These are phyloP conservation scores for Parnassius smintheus DNA, from an alignment of 2,888 invertebrate species.

Conservation along the genomic window DNA sequence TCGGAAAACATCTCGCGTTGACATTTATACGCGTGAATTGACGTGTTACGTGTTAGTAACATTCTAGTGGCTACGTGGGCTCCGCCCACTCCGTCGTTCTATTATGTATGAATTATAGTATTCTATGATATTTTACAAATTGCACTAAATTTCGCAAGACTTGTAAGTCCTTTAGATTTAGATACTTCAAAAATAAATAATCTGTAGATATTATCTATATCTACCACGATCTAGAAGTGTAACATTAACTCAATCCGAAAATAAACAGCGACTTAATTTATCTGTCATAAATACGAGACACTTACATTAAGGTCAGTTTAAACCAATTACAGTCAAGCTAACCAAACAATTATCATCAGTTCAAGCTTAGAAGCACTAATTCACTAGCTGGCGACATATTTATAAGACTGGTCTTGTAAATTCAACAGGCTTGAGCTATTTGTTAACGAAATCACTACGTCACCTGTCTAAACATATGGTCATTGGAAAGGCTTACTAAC, in stretches of 20 bases:
- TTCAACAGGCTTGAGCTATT: constrained; percentile 45
- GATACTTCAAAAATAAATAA: no score
- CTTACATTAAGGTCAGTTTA: constrained; percentile 19
- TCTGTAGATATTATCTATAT: no score
- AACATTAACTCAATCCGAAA: constrained; percentile 21
- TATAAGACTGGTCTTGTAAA: constrained; percentile 49
- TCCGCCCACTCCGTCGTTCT: no score
- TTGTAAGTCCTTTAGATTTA: no score
- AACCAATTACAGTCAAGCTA: constrained; percentile 26
- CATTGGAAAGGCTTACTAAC: constrained; percentile 15
- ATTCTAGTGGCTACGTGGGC: no score
- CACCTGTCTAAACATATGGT: constrained; percentile 34
- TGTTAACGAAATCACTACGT: constrained; percentile 21
- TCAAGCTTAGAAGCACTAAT: constrained; percentile 37
- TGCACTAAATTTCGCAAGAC: no score
- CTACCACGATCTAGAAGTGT: not conserved
- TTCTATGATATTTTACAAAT: no score
- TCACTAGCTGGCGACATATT: constrained; percentile 54
- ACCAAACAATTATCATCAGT: constrained; percentile 27
- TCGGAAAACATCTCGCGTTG: no score
- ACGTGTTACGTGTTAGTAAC: no score
- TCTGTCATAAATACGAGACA: constrained; percentile 38
- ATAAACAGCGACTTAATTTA: constrained; percentile 39
- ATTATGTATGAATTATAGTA: no score
- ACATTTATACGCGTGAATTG: no score